Base-by-base conservation (phyloP, 2,888 invertebrate genomes). In the Drosophila neonasuta region DNA sequence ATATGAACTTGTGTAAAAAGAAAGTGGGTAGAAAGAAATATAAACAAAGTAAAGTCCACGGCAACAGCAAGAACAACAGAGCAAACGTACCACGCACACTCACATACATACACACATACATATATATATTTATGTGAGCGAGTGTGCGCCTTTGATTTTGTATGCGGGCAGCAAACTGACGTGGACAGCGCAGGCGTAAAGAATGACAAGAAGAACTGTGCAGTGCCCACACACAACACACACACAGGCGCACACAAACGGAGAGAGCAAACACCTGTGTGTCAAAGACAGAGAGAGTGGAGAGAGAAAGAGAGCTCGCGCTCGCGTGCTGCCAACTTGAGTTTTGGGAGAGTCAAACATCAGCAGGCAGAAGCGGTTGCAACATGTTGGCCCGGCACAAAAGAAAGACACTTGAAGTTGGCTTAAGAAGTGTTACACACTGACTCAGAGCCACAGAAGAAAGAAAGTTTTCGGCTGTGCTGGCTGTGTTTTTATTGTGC, bases 391-490 rank as follows among this genome's bases (percentile, higher is more conserved):
- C 54, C 44, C 13, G 54, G 45, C 66, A 32, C 32, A 10, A 32
- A 36, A 36, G 36, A 36, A 44, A 56, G 55, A 49, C 56, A 13
- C 3, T 39, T 46, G n/a, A 17, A 15, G 62, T 84, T 75, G 71
- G 87, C 86, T 89, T 88, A 89, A 89, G 90, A 90, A 89, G 88
- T 88, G 87, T 87, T 86, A 84, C 83, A 85, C 73, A 75, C 80
- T 76, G 78, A 75, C 79, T 64, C 60, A 59, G 74, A 63, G 68
- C 68, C 80, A 74, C 90, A 90, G 88, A 90, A 89, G 88, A 87
- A 88, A 90, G 90, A 90, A 90, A 90, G 89, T 90, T 88, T 87
- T 87, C 88, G 85, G 73, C 80, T 78, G 80, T 78, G 86, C 81
- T 82, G 84, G 89, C 89, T 86, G 90, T 86, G 75, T 60, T 36